These are phyloP conservation scores for Neodon shergylaensis DNA, from an alignment of 2,113 vertebrate genomes.

Conservation along the genomic window DNA sequence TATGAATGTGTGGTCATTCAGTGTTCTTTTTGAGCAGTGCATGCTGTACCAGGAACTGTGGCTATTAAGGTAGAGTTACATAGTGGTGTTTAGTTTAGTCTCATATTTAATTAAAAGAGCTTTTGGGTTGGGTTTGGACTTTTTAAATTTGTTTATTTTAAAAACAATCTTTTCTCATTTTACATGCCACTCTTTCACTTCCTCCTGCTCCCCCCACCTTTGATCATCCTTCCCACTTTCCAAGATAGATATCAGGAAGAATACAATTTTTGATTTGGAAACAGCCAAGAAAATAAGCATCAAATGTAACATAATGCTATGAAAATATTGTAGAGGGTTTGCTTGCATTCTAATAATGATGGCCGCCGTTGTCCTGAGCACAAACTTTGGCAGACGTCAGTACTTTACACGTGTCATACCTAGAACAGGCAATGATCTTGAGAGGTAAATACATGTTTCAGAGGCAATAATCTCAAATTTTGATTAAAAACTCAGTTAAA, in stretches of 20 bases:
- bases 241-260: neutral
- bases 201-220: neutral
- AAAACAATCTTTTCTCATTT: no score
- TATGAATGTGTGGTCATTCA: constrained; percentile 8
- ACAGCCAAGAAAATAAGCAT: neutral
- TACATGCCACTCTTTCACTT: no score
- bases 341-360: neutral
- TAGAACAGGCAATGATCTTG: neutral
- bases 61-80: neutral
- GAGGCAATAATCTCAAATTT: neutral
- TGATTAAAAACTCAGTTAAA: neutral
- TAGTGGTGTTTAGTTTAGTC: neutral
- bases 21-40: neutral
- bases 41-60: neutral
- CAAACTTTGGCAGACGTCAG: neutral
- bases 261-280: neutral
- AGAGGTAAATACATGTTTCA: neutral
- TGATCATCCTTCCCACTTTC: neutral
- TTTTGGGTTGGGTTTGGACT: neutral
- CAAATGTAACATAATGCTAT: neutral
- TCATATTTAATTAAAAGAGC: neutral
- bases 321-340: neutral
- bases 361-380: neutral
- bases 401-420: neutral
- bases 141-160: neutral